Evolutionary conservation across 2,888 invertebrate species (phyloP).

Genomic region (Crioceris asparagi): DNA sequence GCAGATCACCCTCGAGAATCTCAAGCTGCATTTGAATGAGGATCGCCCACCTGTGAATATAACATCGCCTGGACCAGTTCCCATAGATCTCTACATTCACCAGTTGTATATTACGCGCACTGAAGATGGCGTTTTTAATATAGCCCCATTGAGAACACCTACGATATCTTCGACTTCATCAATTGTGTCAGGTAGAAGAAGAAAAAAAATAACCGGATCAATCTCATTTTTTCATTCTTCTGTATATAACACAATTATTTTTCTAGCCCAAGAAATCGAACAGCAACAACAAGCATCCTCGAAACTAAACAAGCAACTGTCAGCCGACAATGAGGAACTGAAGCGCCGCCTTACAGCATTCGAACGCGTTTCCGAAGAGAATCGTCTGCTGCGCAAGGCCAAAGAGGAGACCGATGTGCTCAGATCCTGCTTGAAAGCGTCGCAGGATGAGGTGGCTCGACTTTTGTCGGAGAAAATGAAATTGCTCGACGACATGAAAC

Average conservation of each 20-base stretch:
- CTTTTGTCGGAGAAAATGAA: slow-evolving; percentile 64
- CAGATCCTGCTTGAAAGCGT: slow-evolving; percentile 49
- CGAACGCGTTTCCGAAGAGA: slow-evolving; percentile 50
- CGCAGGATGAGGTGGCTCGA: slow-evolving; percentile 63
- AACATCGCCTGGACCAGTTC: slow-evolving; percentile 72
- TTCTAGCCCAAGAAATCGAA: slow-evolving; percentile 12
- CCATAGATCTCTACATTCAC: slow-evolving; percentile 63
- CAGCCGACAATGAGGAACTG: slow-evolving; percentile 53
- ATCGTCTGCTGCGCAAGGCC: slow-evolving; percentile 39
- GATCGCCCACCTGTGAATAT: slow-evolving; percentile 73
- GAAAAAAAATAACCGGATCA: neutral
- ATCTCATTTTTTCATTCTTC: too few relatives aligned
- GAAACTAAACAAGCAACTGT: slow-evolving; percentile 38
- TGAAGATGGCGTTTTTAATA: slow-evolving; percentile 60
- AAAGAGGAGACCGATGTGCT: slow-evolving; percentile 52
- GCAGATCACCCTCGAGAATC: slow-evolving; percentile 63
- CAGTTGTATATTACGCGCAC: slow-evolving; percentile 61
- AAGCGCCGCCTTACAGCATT: slow-evolving; percentile 48
- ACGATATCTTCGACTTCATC: slow-evolving; percentile 18
- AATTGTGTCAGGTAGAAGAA: slow-evolving; percentile 16
- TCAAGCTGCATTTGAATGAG: slow-evolving; percentile 66
- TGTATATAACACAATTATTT: neutral
- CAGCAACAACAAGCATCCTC: slow-evolving; percentile 11
- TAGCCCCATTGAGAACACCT: slow-evolving; percentile 41
- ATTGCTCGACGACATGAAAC: slow-evolving; percentile 57